phyloP scores from a whole-genome alignment of 2,797 vertebrate species.

The Peromyscus eremicus region DNA sequence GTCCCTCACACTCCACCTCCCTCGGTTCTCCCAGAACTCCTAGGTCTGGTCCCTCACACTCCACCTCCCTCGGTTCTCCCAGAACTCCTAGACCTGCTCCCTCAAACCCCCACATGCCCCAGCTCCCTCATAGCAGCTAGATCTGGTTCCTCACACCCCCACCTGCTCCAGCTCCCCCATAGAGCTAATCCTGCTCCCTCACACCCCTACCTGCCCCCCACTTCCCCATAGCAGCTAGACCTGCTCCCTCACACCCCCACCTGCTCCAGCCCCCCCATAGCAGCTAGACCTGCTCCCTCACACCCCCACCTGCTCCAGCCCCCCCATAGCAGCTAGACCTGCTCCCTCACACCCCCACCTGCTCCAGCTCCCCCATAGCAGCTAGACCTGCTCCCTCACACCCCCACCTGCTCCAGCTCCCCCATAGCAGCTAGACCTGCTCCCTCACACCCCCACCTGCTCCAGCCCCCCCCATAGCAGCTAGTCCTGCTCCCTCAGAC shows the following conservation, averaged over 20 bases:
- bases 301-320: too few relatives aligned
- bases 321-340: too few relatives aligned
- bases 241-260: not conserved
- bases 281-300: fast-evolving
- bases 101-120: too few relatives aligned
- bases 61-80: not conserved
- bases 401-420: not conserved
- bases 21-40: not conserved
- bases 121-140: not conserved
- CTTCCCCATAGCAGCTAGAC: too few relatives aligned
- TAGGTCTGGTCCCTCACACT: too few relatives aligned
- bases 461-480: not conserved
- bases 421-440: not conserved
- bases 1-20: fast-evolving
- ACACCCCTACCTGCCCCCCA: fast-evolving
- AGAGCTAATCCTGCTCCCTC: not conserved
- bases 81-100: fast-evolving
- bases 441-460: not conserved
- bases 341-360: fast-evolving
- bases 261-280: not conserved
- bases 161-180: too few relatives aligned
- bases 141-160: not conserved
- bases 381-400: not conserved
- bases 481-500: fast-evolving
- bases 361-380: not conserved